Percentiles rank a stretch among this genome's conserved stretches.
Conservation (phyloP, 2,113 vertebrate species). For the Protobothrops flavoviridis region DNA sequence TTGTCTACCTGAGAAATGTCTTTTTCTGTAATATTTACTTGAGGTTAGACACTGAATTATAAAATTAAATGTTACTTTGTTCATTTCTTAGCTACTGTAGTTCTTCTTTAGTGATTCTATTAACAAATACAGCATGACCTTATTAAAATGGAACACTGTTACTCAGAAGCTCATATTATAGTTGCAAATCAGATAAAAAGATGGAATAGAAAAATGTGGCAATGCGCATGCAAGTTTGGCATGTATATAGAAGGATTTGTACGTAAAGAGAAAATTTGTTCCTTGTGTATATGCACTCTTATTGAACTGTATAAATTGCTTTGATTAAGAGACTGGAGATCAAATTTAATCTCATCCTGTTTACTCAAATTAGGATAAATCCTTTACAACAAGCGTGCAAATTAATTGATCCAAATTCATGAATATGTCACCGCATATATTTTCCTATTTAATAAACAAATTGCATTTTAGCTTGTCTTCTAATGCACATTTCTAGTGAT, state of each 20-base stretch:
- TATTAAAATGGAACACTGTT: conserved; percentile 43
- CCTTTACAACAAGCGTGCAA: background rate
- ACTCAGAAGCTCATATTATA: conserved; percentile 11
- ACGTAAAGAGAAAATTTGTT: background rate
- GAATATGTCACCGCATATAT: background rate
- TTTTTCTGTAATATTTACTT: conserved; percentile 23
- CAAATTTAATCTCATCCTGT: conserved; percentile 21
- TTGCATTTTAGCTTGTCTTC: background rate
- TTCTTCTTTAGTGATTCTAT: conserved; percentile 23
- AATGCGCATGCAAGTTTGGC: conserved; percentile 3
- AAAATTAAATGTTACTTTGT: conserved; percentile 34
- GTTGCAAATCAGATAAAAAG: background rate
- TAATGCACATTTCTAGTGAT: fast-evolving
- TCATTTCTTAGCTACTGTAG: conserved; percentile 13
- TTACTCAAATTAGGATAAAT: background rate
- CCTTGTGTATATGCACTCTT: background rate
- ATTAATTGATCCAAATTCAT: background rate
- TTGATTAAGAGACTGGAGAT: conserved; percentile 4
- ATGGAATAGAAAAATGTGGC: background rate
- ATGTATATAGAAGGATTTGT: background rate
- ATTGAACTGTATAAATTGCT: background rate
- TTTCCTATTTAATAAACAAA: background rate
- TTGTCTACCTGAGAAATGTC: background rate
- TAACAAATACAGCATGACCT: conserved; percentile 20
- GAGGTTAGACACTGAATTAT: conserved; percentile 21